These are phyloP conservation scores for Aphelinus atriplicis DNA, from an alignment of 1,140 invertebrate genomes.

Conservation along the genomic window DNA sequence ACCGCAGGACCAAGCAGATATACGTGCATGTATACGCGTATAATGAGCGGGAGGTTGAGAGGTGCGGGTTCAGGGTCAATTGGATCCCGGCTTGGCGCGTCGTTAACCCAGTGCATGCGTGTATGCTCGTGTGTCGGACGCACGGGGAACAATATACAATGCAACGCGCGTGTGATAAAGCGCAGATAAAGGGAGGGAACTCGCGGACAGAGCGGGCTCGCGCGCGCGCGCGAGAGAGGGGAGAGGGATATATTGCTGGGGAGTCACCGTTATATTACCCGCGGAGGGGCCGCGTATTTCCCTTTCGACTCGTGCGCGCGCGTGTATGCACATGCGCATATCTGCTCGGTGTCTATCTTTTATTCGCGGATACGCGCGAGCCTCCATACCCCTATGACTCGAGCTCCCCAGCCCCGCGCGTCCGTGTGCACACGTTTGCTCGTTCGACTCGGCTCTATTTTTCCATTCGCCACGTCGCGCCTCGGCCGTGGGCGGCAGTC, in stretches of 20 bases:
- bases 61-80: conserved; percentile 10
- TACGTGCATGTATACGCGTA: not conserved
- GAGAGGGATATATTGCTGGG: conserved; percentile 60
- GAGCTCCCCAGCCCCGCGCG: no score
- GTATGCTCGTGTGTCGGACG: not conserved
- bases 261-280: conserved; percentile 65
- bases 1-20: no score
- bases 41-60: not conserved
- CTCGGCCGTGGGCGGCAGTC: no score
- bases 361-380: no score
- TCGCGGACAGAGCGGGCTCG: conserved; percentile 18
- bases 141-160: conserved; percentile 52
- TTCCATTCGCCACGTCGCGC: no score
- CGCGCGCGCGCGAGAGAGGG: conserved; percentile 37
- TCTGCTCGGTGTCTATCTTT: no score
- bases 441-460: no score
- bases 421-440: no score
- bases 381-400: no score
- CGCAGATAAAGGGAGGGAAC: conserved; percentile 41
- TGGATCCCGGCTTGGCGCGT: not conserved
- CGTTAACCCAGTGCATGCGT: conserved; percentile 25
- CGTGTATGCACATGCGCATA: no score
- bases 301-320: not conserved
- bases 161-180: not conserved
- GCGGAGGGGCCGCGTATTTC: conserved; percentile 45